Percentiles rank a stretch among this genome's conserved stretches.
phyloP scores from a whole-genome alignment of 2,888 invertebrate species.

The Napeogenes sylphis region DNA sequence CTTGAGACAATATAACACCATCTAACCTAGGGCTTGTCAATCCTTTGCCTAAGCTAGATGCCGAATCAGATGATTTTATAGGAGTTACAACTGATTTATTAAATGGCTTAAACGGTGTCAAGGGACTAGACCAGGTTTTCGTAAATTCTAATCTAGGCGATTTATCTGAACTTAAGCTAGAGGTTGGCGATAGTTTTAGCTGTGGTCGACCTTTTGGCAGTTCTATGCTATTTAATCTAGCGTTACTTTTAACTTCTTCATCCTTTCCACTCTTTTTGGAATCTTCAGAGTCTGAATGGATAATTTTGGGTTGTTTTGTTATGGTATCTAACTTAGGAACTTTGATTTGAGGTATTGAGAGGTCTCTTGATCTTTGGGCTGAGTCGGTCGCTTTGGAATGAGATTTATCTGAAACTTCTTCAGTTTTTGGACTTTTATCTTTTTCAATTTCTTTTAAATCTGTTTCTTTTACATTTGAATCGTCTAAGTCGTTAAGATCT shows the following conservation, averaged over 20 bases:
- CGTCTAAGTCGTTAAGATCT: constrained; percentile 66
- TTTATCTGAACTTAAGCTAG: constrained; percentile 53
- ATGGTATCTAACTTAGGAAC: constrained; percentile 62
- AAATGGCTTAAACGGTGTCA: constrained; percentile 59
- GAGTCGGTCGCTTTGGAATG: constrained; percentile 45
- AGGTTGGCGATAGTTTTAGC: constrained; percentile 57
- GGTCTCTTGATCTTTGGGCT: constrained; percentile 42
- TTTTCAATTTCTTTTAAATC: constrained; percentile 46
- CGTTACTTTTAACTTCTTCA: constrained; percentile 44
- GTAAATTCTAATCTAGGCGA: constrained; percentile 58
- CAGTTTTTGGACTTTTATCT: constrained; percentile 46
- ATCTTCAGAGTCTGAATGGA: constrained; percentile 58
- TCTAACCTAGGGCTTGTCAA: constrained; percentile 63
- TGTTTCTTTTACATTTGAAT: constrained; percentile 54
- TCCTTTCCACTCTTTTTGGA: constrained; percentile 48
- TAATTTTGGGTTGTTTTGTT: constrained; percentile 41
- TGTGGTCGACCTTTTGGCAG: constrained; percentile 49
- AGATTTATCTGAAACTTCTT: constrained; percentile 51
- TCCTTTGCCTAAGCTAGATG: constrained; percentile 51
- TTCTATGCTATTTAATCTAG: constrained; percentile 44
- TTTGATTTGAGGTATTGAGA: constrained; percentile 62
- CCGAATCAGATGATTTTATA: constrained; percentile 59
- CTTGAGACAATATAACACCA: constrained; percentile 68
- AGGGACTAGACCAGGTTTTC: constrained; percentile 58
- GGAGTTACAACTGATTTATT: constrained; percentile 50